Conservation (phyloP, 2,797 vertebrate genomes). For the Chiroxiphia lanceolata region DNA sequence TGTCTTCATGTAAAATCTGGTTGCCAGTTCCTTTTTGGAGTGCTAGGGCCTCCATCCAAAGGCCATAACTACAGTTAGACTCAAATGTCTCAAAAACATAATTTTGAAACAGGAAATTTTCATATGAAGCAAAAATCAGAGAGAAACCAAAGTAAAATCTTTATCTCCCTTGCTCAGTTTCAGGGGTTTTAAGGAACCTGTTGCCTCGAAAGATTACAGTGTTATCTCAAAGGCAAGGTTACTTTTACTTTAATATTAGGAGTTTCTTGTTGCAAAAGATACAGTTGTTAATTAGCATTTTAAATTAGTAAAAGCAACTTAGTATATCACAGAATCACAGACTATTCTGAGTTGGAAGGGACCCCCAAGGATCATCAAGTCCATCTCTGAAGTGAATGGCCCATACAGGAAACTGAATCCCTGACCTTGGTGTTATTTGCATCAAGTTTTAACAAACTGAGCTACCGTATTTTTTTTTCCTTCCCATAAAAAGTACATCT, state of each 20-base stretch:
- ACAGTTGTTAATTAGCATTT: not conserved
- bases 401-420: not conserved
- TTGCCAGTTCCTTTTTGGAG: not conserved
- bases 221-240: not conserved
- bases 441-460: not conserved
- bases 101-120: not conserved
- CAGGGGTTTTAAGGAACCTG: not conserved
- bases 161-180: not conserved
- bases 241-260: not conserved
- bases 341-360: not conserved
- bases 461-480: fast-evolving
- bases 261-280: not conserved
- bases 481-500: not conserved
- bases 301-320: not conserved
- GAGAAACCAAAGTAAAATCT: not conserved
- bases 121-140: not conserved
- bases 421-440: not conserved
- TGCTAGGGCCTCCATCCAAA: not conserved
- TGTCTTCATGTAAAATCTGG: not conserved
- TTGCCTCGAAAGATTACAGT: not conserved
- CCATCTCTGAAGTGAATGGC: not conserved
- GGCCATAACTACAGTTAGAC: not conserved
- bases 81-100: not conserved
- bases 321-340: not conserved
- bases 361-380: not conserved